Evolutionary conservation across 2,888 invertebrate genomes (phyloP), one percentile per base, ranked within the genome.

Genomic region (Andrena marginata): DNA sequence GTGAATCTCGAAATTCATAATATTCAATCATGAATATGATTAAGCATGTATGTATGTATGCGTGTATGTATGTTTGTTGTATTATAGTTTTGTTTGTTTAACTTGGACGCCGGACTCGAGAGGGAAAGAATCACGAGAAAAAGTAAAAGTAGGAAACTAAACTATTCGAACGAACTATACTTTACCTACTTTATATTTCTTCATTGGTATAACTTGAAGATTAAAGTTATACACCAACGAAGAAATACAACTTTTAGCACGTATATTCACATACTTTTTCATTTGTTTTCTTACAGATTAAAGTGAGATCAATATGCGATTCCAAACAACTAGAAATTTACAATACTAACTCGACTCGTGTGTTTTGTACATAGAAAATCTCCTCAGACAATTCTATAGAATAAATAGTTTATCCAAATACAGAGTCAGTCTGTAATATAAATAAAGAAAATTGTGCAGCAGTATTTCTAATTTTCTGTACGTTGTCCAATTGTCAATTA

Each of bases 201-300:
- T 54, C 16, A 13, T 20, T 7, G 31, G 20, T 13, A 54, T 7
- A 7, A 23, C 5, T 35, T 23, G 10, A 16, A 16, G 16, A 23
- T 1, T 20, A 13, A 54, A 20, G 6, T 3, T 31, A 31, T 33
- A n/a, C 16, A 26, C 35, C 23, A 35, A 23, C 6, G 29, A 26
- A 54, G 20, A 13, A 33, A 16, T 68, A 54, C 10, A 13, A 31
- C 13, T 0, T 26, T 16, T 0, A 16, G 4, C 42, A 33, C 33
- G 59, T 63, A 51, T 48, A 73, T 64, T 81, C 20, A 76, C 69
- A 31, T 54, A 13, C 31, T 64, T 63, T 82, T 29, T 80, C 73
- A 31, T 49, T 56, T 86, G 31, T 87, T 91, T 71, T 87, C 84
- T 93, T 93, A 33, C 93, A 93, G 93, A 91, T 93, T 89, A 77